A percentile compares a stretch with the other conserved stretches of the same genome.
Evolutionary conservation across 2,113 vertebrate genomes (phyloP).

Genomic region (Notarius quadriscutis): DNA sequence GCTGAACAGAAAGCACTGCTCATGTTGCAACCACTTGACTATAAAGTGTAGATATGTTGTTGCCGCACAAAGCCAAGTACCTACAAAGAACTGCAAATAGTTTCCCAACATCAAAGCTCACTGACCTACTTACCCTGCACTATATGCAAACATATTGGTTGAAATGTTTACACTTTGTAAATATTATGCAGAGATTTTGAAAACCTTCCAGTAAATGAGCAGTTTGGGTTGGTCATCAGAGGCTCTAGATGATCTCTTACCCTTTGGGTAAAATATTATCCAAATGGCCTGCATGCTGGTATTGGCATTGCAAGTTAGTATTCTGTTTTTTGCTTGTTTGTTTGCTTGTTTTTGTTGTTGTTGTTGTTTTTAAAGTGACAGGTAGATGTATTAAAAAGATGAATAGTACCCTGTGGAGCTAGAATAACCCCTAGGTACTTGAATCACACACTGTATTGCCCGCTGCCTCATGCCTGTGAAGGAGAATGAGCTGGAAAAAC

Average conservation of each 20-base stretch:
- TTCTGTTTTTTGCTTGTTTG: background rate
- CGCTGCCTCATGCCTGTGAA: no score
- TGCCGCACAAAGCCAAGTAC: background rate
- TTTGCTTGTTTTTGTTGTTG: background rate
- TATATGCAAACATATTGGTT: background rate
- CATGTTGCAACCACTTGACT: constrained; percentile 24
- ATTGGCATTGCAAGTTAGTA: background rate
- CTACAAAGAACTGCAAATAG: constrained; percentile 10
- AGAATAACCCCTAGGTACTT: no score
- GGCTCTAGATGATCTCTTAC: constrained; percentile 12
- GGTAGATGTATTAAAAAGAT: no score
- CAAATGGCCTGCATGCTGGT: background rate
- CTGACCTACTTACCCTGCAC: constrained; percentile 33
- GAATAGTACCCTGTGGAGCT: no score
- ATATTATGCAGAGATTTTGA: constrained; percentile 35
- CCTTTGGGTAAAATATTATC: constrained; percentile 6
- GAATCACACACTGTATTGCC: no score
- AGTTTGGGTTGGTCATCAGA: background rate
- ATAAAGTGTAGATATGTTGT: constrained; percentile 8
- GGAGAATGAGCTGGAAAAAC: no score
- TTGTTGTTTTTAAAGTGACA: background rate
- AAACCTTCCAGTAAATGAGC: constrained; percentile 37
- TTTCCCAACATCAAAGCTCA: constrained; percentile 3
- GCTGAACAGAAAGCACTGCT: constrained; percentile 14
- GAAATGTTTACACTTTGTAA: constrained; percentile 38